phyloP scores from a whole-genome alignment of 1,140 invertebrate genomes.

The Apolygus lucorum region DNA sequence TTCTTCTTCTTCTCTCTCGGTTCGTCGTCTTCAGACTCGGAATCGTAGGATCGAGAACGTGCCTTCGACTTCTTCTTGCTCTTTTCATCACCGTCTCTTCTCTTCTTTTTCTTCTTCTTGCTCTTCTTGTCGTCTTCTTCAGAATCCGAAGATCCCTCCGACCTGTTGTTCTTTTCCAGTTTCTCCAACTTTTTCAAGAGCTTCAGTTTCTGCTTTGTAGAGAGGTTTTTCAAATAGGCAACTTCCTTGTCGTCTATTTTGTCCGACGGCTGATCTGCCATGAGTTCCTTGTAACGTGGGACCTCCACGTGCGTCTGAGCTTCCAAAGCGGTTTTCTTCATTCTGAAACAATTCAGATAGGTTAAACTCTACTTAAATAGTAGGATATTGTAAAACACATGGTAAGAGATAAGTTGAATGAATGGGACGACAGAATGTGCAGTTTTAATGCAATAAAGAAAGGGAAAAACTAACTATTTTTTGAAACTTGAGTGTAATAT shows the following conservation, averaged over 20 bases:
- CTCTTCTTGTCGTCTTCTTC: no score
- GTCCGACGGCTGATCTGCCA: constrained; percentile 37
- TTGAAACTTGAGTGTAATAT: no score
- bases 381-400: no score
- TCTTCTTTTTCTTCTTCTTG: no score
- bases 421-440: no score
- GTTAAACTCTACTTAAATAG: no score
- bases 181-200: constrained; percentile 28
- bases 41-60: not conserved
- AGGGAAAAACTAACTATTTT: no score
- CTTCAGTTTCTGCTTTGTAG: constrained; percentile 14
- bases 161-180: no score
- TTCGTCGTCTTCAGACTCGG: not conserved
- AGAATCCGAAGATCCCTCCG: no score
- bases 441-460: no score
- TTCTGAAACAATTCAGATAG: constrained; percentile 1
- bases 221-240: constrained; percentile 16
- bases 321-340: constrained; percentile 60
- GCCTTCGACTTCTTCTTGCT: not conserved
- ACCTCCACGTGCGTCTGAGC: constrained; percentile 50
- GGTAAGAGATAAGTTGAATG: no score
- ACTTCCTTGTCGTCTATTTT: constrained; percentile 24
- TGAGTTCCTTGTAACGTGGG: constrained; percentile 34
- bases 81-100: constrained; percentile 18
- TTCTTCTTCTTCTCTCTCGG: not conserved